These are phyloP conservation scores for Stegophylla sp. DNA, from an alignment of 2,888 invertebrate species.

Conservation along the genomic window DNA sequence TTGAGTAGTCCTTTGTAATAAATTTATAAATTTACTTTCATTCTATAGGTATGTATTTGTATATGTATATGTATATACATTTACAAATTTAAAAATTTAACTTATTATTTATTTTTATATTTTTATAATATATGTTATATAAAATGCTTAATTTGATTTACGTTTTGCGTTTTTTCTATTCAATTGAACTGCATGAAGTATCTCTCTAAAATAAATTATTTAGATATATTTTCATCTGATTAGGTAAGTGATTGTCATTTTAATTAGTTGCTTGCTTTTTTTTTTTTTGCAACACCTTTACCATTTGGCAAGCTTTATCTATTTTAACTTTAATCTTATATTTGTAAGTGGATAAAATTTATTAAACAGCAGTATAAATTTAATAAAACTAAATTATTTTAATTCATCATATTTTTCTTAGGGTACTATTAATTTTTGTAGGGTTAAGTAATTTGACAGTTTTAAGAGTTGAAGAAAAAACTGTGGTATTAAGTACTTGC, in stretches of 20 bases:
- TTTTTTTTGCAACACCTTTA: constrained; percentile 10
- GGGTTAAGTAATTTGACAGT: not conserved
- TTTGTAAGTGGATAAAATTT: not conserved
- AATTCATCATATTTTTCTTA: not conserved
- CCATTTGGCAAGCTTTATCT: constrained; percentile 30
- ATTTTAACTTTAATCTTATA: not conserved
- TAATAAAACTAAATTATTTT: not conserved
- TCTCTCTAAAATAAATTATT: constrained; percentile 35
- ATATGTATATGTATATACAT: not conserved
- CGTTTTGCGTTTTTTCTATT: constrained; percentile 22
- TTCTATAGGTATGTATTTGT: constrained; percentile 15
- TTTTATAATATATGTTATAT: not conserved
- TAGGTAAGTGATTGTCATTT: constrained; percentile 48
- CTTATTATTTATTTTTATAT: not conserved
- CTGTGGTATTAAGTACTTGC: not conserved
- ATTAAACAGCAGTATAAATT: not conserved
- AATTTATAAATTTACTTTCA: not conserved
- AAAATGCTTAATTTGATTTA: not conserved
- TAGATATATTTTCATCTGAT: constrained; percentile 45
- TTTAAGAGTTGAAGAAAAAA: not conserved
- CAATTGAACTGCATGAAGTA: constrained; percentile 39
- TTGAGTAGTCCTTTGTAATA: not conserved
- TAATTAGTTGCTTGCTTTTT: constrained; percentile 22
- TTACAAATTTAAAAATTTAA: not conserved
- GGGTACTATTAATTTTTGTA: not conserved